phyloP scores from a whole-genome alignment of 2,888 invertebrate species.

The Tiliacea aurago region DNA sequence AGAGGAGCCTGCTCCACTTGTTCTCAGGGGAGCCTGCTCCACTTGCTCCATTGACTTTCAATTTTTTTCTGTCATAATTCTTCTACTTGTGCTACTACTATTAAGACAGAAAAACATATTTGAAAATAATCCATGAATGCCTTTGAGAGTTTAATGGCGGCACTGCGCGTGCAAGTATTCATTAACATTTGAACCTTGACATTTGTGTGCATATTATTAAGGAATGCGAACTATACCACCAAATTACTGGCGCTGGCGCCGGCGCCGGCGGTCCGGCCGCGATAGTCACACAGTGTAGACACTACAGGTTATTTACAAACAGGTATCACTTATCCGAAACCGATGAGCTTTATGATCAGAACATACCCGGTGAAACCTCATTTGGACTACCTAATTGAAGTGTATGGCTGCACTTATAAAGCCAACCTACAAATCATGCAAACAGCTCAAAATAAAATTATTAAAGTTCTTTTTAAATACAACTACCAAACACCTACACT shows the following conservation, averaged over 20 bases:
- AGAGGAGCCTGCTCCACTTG: no score
- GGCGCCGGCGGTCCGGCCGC: conserved; percentile 8
- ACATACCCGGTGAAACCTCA: no score
- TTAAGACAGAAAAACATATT: neutral
- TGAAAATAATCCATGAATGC: neutral
- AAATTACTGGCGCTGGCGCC: conserved; percentile 16
- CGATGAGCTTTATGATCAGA: conserved; percentile 2
- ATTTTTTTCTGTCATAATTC: neutral
- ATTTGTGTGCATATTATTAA: conserved; percentile 41
- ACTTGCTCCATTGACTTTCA: neutral
- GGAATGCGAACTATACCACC: conserved; percentile 32
- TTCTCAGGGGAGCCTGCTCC: neutral
- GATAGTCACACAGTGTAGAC: neutral
- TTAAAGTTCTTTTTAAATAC: no score
- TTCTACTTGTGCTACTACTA: neutral
- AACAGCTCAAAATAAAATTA: no score
- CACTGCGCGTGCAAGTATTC: conserved; percentile 7
- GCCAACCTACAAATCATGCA: no score
- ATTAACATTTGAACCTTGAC: conserved; percentile 46
- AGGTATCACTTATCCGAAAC: conserved; percentile 22
- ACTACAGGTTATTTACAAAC: conserved; percentile 29
- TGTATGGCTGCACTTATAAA: no score
- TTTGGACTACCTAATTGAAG: no score
- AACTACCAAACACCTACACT: no score
- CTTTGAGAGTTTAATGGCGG: conserved; percentile 1